Percentiles rank a stretch among this genome's conserved stretches.
These are phyloP conservation scores for Odontomachus brunneus DNA, from an alignment of 1,140 invertebrate species.

Conservation along the genomic window DNA sequence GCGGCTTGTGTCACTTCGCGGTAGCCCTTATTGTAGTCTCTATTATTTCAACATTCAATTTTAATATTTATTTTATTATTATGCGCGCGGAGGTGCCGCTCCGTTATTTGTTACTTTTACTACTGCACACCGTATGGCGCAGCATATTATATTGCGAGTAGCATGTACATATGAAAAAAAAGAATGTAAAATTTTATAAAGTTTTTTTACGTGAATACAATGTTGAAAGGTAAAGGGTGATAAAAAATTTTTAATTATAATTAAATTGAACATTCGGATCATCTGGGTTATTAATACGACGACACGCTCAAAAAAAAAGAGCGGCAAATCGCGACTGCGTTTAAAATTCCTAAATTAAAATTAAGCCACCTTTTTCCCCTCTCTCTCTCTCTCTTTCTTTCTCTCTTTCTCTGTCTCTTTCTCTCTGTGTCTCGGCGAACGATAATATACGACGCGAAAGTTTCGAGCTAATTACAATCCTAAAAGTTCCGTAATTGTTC, in stretches of 20 bases:
- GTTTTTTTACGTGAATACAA: too few relatives aligned
- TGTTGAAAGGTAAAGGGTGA: neutral
- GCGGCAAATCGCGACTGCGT: neutral
- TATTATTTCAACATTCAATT: neutral
- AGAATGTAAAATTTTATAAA: too few relatives aligned
- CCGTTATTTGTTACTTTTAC: too few relatives aligned
- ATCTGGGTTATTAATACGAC: neutral
- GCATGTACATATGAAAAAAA: too few relatives aligned
- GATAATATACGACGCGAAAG: too few relatives aligned
- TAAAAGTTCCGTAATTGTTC: neutral
- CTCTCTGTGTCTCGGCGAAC: neutral
- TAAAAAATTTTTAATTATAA: conserved; percentile 23
- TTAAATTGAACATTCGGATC: conserved; percentile 6
- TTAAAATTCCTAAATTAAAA: conserved; percentile 4
- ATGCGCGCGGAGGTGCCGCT: too few relatives aligned
- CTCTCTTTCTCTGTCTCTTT: too few relatives aligned
- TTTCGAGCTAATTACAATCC: neutral
- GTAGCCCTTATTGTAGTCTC: neutral
- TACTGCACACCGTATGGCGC: too few relatives aligned
- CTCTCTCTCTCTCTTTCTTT: too few relatives aligned
- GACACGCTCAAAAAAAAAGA: neutral
- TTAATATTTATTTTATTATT: neutral
- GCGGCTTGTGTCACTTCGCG: neutral
- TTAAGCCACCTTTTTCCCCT: neutral
- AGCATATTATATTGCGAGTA: too few relatives aligned